Percentiles rank a stretch among this genome's conserved stretches.
Evolutionary conservation across 2,113 vertebrate species (phyloP).

Genomic region (Lampris megalopsis): DNA sequence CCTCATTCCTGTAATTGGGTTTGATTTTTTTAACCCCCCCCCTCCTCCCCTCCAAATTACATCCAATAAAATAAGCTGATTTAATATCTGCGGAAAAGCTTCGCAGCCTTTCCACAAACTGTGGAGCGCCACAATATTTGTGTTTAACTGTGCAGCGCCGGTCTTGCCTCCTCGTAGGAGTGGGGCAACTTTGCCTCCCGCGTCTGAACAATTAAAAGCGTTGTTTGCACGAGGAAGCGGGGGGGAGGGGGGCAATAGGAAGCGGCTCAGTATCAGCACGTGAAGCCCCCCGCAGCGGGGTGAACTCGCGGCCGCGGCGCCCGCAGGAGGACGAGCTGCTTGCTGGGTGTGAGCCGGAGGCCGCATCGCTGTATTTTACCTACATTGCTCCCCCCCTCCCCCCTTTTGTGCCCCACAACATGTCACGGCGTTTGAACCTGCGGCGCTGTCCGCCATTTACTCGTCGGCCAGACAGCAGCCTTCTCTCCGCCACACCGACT

Average conservation of each 20-base stretch:
- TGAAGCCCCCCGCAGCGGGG: too few species aligned
- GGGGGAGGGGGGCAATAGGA: neutral
- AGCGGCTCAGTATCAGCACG: too few species aligned
- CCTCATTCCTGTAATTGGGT: slow-evolving; percentile 82
- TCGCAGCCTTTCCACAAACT: slow-evolving; percentile 76
- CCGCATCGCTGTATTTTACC: too few species aligned
- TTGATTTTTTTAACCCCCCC: slow-evolving; percentile 68
- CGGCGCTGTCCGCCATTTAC: slow-evolving; percentile 91
- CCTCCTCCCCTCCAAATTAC: slow-evolving; percentile 77
- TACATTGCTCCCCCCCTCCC: too few species aligned
- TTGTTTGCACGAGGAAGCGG: slow-evolving; percentile 30
- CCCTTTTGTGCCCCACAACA: too few species aligned
- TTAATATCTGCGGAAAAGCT: slow-evolving; percentile 76
- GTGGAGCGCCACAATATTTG: slow-evolving; percentile 73
- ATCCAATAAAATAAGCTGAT: slow-evolving; percentile 83
- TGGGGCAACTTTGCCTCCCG: neutral
- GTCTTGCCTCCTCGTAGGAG: slow-evolving; percentile 33
- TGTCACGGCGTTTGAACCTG: slow-evolving; percentile 80
- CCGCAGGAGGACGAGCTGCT: too few species aligned
- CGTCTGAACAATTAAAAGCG: slow-evolving; percentile 13
- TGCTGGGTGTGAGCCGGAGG: too few species aligned
- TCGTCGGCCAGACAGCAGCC: slow-evolving; percentile 89
- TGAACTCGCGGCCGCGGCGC: too few species aligned
- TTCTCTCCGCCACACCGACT: too few species aligned
- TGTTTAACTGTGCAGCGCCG: slow-evolving; percentile 78